These are phyloP conservation scores for Plecotus auritus DNA, from an alignment of 2,113 vertebrate species.

Conservation along the genomic window DNA sequence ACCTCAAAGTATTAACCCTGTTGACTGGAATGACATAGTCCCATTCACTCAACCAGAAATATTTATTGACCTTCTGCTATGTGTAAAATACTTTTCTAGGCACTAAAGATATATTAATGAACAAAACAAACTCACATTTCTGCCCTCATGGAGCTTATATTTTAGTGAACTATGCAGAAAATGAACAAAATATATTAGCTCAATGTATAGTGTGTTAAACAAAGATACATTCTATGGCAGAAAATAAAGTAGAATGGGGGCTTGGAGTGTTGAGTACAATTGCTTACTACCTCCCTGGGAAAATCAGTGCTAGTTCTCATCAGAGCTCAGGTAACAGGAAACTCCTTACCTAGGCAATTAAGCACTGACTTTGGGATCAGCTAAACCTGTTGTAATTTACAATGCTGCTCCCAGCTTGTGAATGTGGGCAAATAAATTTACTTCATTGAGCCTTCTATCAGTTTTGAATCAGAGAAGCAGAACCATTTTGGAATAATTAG, in stretches of 20 bases:
- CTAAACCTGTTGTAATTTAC: constrained; percentile 17
- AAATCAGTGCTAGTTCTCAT: background rate
- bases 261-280: background rate
- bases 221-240: constrained; percentile 14
- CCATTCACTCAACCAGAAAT: constrained; percentile 8
- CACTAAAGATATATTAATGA: background rate
- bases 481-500: background rate
- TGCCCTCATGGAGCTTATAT: background rate
- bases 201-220: background rate
- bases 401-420: background rate
- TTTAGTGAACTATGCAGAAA: background rate
- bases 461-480: constrained; percentile 2
- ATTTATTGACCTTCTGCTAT: constrained; percentile 6
- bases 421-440: constrained; percentile 27
- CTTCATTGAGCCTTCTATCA: background rate
- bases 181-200: background rate
- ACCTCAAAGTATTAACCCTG: background rate
- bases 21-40: background rate
- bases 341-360: background rate
- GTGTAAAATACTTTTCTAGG: constrained; percentile 18
- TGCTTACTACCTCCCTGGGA: background rate
- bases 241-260: background rate
- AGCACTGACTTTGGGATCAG: background rate
- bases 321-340: background rate
- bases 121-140: background rate